A percentile compares a stretch with the other conserved stretches of the same genome.
These are phyloP conservation scores for Capreolus pygargus DNA, from an alignment of 2,113 vertebrate genomes.

Conservation along the genomic window DNA sequence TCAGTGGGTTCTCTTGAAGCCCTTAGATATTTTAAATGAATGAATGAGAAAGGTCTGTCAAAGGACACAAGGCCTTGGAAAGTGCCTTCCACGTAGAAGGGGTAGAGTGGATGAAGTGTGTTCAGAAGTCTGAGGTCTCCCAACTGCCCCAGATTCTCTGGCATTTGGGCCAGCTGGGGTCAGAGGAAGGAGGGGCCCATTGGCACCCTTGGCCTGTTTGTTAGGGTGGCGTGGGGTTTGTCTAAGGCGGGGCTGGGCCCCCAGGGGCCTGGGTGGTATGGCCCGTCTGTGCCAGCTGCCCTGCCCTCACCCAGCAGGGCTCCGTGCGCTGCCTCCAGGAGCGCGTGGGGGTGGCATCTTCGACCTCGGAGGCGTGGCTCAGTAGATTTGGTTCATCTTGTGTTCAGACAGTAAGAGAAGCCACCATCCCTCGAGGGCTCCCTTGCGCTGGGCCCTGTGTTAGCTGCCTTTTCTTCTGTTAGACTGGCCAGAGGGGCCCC, in stretches of 20 bases:
- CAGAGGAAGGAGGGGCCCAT: constrained; percentile 1
- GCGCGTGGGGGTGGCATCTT: background rate
- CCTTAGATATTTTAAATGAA: background rate
- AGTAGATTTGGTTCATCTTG: background rate
- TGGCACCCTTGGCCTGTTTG: background rate
- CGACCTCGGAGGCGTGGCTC: background rate
- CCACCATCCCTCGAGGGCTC: rapidly evolving
- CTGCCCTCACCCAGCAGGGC: background rate
- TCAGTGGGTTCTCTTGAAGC: background rate
- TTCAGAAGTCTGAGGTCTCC: background rate
- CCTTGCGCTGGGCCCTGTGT: background rate
- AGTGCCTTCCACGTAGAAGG: background rate
- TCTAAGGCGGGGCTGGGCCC: background rate
- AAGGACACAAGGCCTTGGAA: background rate
- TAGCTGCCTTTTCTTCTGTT: background rate
- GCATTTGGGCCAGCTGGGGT: background rate
- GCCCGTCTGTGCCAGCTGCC: background rate
- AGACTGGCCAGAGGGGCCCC: background rate
- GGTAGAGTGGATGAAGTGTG: too few species aligned
- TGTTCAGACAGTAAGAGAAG: background rate
- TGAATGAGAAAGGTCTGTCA: background rate
- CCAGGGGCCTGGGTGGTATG: background rate
- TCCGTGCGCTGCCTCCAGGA: background rate
- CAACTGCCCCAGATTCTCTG: background rate
- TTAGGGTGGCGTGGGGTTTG: background rate